These are phyloP conservation scores for Bombus cullumanus DNA, from an alignment of 1,140 invertebrate species.

Conservation along the genomic window DNA sequence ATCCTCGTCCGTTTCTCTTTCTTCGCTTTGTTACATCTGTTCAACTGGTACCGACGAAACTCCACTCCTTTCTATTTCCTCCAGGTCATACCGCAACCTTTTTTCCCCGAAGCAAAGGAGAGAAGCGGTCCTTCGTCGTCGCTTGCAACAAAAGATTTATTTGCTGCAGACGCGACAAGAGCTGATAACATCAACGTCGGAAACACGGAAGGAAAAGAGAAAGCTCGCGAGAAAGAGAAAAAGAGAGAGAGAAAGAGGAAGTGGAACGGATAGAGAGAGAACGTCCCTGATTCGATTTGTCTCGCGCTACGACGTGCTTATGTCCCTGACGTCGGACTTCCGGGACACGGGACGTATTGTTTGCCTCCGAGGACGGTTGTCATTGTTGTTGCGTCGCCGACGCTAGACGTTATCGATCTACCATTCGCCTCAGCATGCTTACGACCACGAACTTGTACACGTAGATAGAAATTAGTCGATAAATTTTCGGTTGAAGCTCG, in stretches of 20 bases:
- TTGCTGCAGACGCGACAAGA: slow-evolving; percentile 50
- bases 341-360: slow-evolving; percentile 54
- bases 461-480: slow-evolving; percentile 48
- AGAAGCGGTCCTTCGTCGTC: slow-evolving; percentile 34
- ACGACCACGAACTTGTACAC: not conserved
- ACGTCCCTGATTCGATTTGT: slow-evolving; percentile 53
- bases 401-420: slow-evolving; percentile 47
- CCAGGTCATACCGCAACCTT: not conserved
- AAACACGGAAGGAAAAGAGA: slow-evolving; percentile 24
- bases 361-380: slow-evolving; percentile 26
- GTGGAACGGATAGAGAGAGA: slow-evolving; percentile 45
- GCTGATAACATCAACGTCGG: slow-evolving; percentile 46
- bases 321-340: slow-evolving; percentile 54
- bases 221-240: not conserved
- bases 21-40: not conserved
- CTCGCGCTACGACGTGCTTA: slow-evolving; percentile 54
- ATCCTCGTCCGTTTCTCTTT: no score
- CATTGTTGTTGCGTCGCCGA: not conserved
- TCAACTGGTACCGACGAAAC: not conserved
- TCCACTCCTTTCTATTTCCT: not conserved
- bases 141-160: slow-evolving; percentile 58
- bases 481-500: slow-evolving; percentile 19
- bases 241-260: slow-evolving; percentile 29
- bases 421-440: not conserved
- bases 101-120: not conserved